Evolutionary conservation across 2,113 vertebrate species (phyloP), one percentile per base, ranked within the genome.

Genomic region (Beaufortia kweichowensis): DNA sequence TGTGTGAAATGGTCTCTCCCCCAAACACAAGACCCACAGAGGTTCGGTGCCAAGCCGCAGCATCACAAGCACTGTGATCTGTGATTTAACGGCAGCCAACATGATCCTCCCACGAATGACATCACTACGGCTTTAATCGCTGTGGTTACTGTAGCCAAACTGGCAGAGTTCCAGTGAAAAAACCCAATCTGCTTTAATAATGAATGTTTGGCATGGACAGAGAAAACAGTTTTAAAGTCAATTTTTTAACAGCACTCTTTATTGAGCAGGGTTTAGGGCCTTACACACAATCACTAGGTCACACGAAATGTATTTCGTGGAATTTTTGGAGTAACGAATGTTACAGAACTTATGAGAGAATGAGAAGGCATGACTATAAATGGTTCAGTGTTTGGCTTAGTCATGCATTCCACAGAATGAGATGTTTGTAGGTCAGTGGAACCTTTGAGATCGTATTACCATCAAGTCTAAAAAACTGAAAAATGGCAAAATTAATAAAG

Each of bases 51-150:
- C 39, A 74, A 78, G 79, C 73, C 76, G 71, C 75, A 70, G 28
- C 59, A 70, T 63, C 29, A 48, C 72, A 39, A n/a, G 35, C 41
- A 23, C 43, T 26, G 11, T 29, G 59, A 77, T 46, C 31, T 50
- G 57, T 76, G 84, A 82, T 83, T 85, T 84, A 84, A 66, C 61
- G 77, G 63, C 33, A 57, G 53, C 29, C 80, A 85, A 55, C 62
- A 9, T 77, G 70, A 65, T 59, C 41, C 77, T 80, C 76, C 85
- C 29, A 26, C 46, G 75, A 66, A 80, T 86, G 82, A 84, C 84
- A 82, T 86, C 85, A 86, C 80, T 78, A 26, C 60, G 61, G 59
- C 75, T 80, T 85, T 81, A 85, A 84, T 83, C 57, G 67, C 39
- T 23, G n/a, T 68, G 41, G 76, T 60, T 71, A 29, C 81, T 61